Percentiles rank a stretch among this genome's conserved stretches.
phyloP scores from a whole-genome alignment of 2,888 invertebrate genomes.

The Bimastos eiseni region DNA sequence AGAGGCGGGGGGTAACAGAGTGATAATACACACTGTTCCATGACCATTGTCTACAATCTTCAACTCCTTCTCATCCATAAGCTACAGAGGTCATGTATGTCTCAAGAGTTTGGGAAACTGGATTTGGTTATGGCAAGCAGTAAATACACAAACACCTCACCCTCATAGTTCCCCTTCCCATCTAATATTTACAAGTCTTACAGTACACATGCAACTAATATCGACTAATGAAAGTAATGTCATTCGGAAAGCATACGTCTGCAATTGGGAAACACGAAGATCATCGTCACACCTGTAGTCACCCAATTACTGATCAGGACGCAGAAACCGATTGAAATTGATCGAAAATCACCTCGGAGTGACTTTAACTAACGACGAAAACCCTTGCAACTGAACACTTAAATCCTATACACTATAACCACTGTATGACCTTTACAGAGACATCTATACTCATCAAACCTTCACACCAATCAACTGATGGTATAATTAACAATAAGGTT shows the following conservation, averaged over 20 bases:
- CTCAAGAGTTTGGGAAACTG: background rate
- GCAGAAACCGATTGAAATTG: background rate
- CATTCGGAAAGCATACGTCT: background rate
- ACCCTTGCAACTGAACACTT: background rate
- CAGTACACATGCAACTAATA: background rate
- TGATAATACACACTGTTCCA: background rate
- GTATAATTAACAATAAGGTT: no score
- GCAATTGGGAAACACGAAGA: background rate
- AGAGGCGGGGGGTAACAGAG: background rate
- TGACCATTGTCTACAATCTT: background rate
- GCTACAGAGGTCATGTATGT: background rate
- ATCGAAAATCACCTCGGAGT: background rate
- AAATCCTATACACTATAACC: background rate
- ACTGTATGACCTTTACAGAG: background rate
- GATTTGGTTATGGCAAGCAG: background rate
- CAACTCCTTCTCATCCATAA: background rate
- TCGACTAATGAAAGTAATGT: background rate
- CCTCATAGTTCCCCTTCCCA: background rate
- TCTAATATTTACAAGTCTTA: background rate
- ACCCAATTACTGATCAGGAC: background rate
- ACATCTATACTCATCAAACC: background rate
- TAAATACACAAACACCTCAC: background rate
- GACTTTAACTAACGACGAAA: background rate
- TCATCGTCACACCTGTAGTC: background rate
- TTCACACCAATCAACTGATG: no score